Evolutionary conservation across 2,113 vertebrate species (phyloP), one percentile per base, ranked within the genome.

Genomic region (Peucedramus taeniatus): DNA sequence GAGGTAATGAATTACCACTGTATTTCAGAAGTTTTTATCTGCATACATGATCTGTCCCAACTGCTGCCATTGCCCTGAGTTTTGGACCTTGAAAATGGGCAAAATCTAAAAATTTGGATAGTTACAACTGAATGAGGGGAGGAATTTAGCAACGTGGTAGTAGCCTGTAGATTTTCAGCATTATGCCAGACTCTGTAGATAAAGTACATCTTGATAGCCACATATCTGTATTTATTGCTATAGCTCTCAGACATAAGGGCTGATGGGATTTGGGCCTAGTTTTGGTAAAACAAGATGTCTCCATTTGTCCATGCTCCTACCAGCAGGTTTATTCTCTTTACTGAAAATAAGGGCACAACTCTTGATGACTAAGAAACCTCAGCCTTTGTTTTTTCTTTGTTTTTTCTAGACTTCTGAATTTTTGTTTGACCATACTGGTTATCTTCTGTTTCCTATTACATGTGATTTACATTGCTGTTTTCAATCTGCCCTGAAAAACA

Each of bases 1-100:
- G 99, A 98, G 99, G 99, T 99, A 98, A 98, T 44, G 20, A 45
- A 56, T 89, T 87, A 53, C 20, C 6, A 23, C 18, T 33, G 11
- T 59, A 39, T 85, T 80, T 45, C 42, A 70, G 42, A 77, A 91
- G 33, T 2, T 39, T 15, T 54, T 2, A 8, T 63, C 15, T 86
- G 17, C 23, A 12, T 82, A 26, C 3, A 37, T 23, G 12, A 75
- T 59, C 60, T 66, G 11, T 53, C 18, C 31, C 53, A 79, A 0
- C 4, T 60, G 5, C 64, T 82, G 11, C 28, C 47, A 4, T 90
- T 82, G 11, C 28, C 47, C 5, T 90, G 30, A 57, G 13, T 81
- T 87, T 45, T 90, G 10, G 19, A 56, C 22, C 8, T 44, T 76
- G 64, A 91, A 63, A 68, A 79, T 28, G 9, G 10, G 5, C 10